Percentiles rank a stretch among this genome's conserved stretches.
phyloP scores from a whole-genome alignment of 2,888 invertebrate species.

The Charanyca ferruginea region DNA sequence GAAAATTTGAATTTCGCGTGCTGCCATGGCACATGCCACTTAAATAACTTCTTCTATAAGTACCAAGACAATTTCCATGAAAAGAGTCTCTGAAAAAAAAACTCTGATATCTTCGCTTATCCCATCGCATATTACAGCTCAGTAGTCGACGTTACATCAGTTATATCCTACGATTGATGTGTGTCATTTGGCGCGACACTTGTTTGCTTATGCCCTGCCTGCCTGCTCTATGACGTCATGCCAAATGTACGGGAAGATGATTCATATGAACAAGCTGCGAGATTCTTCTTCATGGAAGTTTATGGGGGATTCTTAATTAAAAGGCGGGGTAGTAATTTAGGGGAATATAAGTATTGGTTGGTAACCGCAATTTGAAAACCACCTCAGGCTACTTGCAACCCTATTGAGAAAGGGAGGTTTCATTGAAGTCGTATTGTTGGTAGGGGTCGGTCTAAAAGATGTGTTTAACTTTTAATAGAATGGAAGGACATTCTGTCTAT shows the following conservation, averaged over 20 bases:
- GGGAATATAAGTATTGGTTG: slow-evolving; percentile 1
- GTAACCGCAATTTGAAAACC: slow-evolving; percentile 11
- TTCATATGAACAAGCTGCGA: slow-evolving; percentile 22
- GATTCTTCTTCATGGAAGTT: not conserved
- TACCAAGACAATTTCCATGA: too few species aligned
- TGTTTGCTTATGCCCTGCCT: slow-evolving; percentile 40
- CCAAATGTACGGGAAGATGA: slow-evolving; percentile 21
- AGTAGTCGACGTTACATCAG: slow-evolving; percentile 9
- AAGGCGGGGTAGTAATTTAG: not conserved
- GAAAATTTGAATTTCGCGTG: too few species aligned
- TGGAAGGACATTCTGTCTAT: too few species aligned
- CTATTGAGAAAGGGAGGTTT: not conserved
- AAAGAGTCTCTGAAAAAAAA: too few species aligned
- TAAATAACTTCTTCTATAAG: too few species aligned
- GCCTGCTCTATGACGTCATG: slow-evolving; percentile 38
- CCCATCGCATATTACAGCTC: slow-evolving; percentile 12
- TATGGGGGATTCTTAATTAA: slow-evolving; percentile 4
- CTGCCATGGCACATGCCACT: too few species aligned
- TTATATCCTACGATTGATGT: slow-evolving; percentile 48
- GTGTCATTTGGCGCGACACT: slow-evolving; percentile 44
- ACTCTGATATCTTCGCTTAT: not conserved
- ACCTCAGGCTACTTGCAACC: slow-evolving; percentile 3
- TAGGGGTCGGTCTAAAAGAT: not conserved
- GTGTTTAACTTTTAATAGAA: too few species aligned
- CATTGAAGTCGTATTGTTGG: not conserved